Evolutionary conservation across 2,113 vertebrate species (phyloP).

Genomic region (Triplophysa dalaica): DNA sequence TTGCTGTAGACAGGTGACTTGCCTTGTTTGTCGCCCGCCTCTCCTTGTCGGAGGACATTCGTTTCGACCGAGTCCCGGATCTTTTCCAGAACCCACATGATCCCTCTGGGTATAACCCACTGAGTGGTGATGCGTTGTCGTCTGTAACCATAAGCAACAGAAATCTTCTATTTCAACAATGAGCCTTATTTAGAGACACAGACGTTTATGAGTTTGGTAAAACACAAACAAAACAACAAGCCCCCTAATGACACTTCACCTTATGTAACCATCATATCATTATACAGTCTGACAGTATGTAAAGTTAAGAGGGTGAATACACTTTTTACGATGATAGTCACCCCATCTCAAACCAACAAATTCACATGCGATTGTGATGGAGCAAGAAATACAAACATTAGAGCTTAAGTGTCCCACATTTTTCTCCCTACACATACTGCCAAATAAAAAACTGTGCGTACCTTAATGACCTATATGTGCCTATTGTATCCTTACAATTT

Average conservation of each 20-base stretch:
- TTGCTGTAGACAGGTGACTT: constrained; percentile 84
- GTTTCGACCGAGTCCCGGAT: constrained; percentile 87
- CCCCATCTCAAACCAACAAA: no score
- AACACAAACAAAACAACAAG: not conserved
- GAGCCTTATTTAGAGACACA: no score
- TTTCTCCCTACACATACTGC: no score
- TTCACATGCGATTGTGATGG: no score
- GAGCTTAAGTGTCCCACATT: no score
- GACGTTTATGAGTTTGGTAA: no score
- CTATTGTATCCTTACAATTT: not conserved
- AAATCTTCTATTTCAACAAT: not conserved
- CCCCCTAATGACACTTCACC: not conserved
- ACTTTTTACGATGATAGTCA: no score
- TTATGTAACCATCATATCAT: not conserved
- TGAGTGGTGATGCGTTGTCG: not conserved
- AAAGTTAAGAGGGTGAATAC: not conserved
- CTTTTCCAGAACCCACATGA: constrained; percentile 94
- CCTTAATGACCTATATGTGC: not conserved
- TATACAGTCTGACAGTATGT: not conserved
- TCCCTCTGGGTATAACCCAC: constrained; percentile 26
- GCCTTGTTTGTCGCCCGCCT: constrained; percentile 74
- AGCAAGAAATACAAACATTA: no score
- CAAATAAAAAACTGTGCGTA: not conserved
- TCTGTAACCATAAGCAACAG: constrained; percentile 46
- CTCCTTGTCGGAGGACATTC: constrained; percentile 70